A percentile compares a stretch with the other conserved stretches of the same genome.
Conservation (phyloP, 2,113 vertebrate genomes). For the Aphelocoma coerulescens region DNA sequence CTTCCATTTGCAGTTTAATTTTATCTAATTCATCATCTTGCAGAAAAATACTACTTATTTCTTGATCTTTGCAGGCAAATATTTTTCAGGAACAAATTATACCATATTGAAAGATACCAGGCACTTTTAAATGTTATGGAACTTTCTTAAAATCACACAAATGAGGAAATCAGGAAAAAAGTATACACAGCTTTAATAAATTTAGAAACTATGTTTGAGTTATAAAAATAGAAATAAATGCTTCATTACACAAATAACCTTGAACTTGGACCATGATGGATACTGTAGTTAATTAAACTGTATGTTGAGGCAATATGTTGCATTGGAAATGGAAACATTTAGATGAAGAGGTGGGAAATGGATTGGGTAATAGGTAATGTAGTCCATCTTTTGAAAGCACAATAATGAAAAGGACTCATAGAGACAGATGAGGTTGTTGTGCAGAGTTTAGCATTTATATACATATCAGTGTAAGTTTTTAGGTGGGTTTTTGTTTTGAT, state of each 20-base stretch:
- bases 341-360: background rate
- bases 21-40: background rate
- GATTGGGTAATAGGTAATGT: background rate
- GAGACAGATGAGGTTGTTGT: background rate
- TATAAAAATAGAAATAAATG: background rate
- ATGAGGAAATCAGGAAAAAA: background rate
- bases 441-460: background rate
- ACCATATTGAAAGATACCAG: background rate
- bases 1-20: background rate
- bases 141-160: background rate
- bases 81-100: background rate
- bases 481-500: background rate
- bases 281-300: background rate
- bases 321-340: background rate
- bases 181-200: background rate
- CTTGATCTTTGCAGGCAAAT: background rate
- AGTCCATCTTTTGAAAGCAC: background rate
- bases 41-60: background rate
- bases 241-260: background rate
- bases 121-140: background rate
- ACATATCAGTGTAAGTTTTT: background rate
- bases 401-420: background rate
- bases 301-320: background rate
- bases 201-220: background rate
- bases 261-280: background rate